Conservation (phyloP, 2,797 vertebrate genomes). For the Lophius americanus region DNA sequence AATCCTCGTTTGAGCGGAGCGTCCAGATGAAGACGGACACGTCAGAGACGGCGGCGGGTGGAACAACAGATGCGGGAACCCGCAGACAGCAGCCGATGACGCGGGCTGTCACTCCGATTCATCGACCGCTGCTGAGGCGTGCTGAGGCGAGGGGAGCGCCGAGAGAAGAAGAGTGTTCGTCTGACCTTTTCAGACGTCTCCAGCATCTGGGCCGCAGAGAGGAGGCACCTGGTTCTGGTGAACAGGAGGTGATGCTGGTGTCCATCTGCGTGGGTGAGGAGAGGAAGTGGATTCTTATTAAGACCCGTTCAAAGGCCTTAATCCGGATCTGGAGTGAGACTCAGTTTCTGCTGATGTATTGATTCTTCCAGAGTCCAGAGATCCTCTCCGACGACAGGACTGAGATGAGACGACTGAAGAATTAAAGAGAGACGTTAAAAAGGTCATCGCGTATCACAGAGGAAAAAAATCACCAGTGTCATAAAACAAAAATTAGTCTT, state of each 20-base stretch:
- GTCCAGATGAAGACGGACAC: constrained; percentile 62
- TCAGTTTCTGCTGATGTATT: too few relatives aligned
- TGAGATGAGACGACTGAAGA: too few relatives aligned
- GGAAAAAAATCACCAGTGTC: too few relatives aligned
- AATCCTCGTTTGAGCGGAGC: constrained; percentile 68
- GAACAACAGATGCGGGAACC: constrained; percentile 56
- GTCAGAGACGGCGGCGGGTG: constrained; percentile 48
- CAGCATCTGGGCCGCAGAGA: constrained; percentile 37
- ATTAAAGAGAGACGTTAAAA: too few relatives aligned
- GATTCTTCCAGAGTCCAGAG: too few relatives aligned
- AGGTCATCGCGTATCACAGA: too few relatives aligned
- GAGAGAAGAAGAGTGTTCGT: constrained; percentile 49
- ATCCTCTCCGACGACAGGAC: too few relatives aligned
- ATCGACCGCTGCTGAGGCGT: constrained; percentile 51
- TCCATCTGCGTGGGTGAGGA: not conserved
- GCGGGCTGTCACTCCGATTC: constrained; percentile 59
- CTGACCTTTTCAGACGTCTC: constrained; percentile 62
- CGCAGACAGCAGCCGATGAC: constrained; percentile 54
- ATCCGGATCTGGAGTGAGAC: too few relatives aligned
- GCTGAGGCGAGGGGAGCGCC: constrained; percentile 39
- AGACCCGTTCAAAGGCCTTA: not conserved
- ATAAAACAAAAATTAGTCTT: too few relatives aligned
- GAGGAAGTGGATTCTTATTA: not conserved
- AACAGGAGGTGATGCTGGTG: constrained; percentile 29
- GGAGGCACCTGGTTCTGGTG: constrained; percentile 20